phyloP scores from a whole-genome alignment of 2,113 vertebrate species.

The Oryzias curvinotus region DNA sequence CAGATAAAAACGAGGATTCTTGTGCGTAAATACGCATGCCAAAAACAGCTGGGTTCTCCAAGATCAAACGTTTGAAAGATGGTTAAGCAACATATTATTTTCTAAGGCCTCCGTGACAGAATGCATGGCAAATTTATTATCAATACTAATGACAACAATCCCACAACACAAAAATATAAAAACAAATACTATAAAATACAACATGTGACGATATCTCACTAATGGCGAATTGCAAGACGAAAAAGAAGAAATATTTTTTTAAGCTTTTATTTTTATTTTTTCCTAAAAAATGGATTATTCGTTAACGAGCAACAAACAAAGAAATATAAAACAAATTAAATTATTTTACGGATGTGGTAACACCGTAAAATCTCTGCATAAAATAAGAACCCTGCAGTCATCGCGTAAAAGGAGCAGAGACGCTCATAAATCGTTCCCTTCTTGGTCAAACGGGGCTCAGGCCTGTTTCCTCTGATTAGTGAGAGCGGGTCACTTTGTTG shows the following conservation, averaged over 20 bases:
- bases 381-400: too few species aligned
- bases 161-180: neutral
- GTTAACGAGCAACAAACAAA: neutral
- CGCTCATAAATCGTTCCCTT: too few species aligned
- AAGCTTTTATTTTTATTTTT: neutral
- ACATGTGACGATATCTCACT: too few species aligned
- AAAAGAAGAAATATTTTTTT: too few species aligned
- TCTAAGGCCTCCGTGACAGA: neutral
- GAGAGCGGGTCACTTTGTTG: slow-evolving; percentile 36
- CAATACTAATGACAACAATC: neutral
- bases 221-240: too few species aligned
- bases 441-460: slow-evolving; percentile 14
- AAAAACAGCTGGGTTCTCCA: neutral
- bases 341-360: too few species aligned
- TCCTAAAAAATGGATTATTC: neutral
- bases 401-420: too few species aligned
- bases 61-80: neutral
- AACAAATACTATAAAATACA: neutral
- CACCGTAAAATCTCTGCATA: too few species aligned
- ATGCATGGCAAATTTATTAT: neutral
- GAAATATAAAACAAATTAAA: too few species aligned
- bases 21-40: slow-evolving; percentile 29
- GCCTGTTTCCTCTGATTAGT: slow-evolving; percentile 35
- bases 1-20: neutral
- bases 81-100: too few species aligned